Base-by-base conservation (phyloP, 2,797 vertebrate species). In the Buphagus erythrorhynchus region DNA sequence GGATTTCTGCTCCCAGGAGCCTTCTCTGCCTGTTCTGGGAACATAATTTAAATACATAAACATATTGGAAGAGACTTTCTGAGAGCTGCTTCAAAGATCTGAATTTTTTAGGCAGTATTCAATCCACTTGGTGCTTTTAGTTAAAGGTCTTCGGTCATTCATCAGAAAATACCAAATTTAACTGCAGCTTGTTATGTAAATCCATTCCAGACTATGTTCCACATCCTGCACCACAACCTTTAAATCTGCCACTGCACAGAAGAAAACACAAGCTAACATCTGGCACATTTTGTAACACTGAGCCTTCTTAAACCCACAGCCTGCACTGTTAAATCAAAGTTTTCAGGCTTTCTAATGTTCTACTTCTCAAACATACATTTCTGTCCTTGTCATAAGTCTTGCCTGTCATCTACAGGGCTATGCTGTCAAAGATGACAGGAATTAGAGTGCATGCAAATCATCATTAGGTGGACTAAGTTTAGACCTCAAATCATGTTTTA, bases 111-210 rank as follows among this genome's bases (percentile, higher is more conserved):
- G 9, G 29, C 45, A 89, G 45, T 35, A 52, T 61, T 92, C 75
- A 86, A 67, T 76, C 48, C 48, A 57, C 52, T 92, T 71, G 67
- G 10, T 38, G 36, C 29, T 90, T 89, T 82, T 73, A 79, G 36
- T 82, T 85, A 76, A 86, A 89, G 52, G 17, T 71, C 25, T 87
- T 77, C 1, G 2, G 81, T 77, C 48, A 88, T 69, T 80, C 26
- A 79, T 82, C 71, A 91, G 45, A 85, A 94, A 82, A 76, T 31
- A 69, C 13, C 22, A 67, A 79, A 85, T 93, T 85, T 92, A 91
- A 94, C 42, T 88, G 81, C 72, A 74, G 36, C 29, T 89, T 85
- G 10, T 88, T 80, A 95, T 8, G 17, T 61, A 94, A 96, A 94
- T 83, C 72, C 35, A 77, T 25, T 14, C 17, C 74, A 85, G 59